A percentile compares a stretch with the other conserved stretches of the same genome.
phyloP scores from a whole-genome alignment of 2,797 vertebrate species.

The Pseudomugil tenellus region DNA sequence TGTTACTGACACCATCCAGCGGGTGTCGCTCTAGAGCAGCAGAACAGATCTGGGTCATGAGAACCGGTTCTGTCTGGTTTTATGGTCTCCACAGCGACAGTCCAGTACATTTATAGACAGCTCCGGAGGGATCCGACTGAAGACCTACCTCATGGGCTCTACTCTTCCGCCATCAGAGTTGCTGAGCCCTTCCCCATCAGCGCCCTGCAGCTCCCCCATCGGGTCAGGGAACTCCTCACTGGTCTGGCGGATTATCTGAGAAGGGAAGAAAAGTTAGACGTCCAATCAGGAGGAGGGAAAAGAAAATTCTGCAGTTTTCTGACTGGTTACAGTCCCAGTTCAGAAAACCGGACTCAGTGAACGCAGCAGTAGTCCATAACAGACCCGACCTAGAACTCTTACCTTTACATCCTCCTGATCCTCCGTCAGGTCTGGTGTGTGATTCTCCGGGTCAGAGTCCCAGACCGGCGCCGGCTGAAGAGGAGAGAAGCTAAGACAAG shows the following conservation, averaged over 20 bases:
- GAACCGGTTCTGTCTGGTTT: too few species aligned
- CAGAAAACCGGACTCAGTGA: too few species aligned
- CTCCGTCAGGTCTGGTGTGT: constrained; percentile 19
- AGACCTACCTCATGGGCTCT: constrained; percentile 71
- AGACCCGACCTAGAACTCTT: constrained; percentile 11
- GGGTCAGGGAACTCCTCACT: constrained; percentile 7
- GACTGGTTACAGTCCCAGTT: too few species aligned
- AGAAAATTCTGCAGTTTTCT: too few species aligned
- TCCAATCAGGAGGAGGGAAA: too few species aligned
- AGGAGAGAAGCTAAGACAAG: constrained; percentile 77
- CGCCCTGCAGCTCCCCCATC: constrained; percentile 4
- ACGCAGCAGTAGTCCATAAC: too few species aligned
- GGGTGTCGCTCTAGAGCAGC: too few species aligned
- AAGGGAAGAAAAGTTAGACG: neutral
- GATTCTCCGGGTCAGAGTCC: constrained; percentile 44
- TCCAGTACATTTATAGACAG: constrained; percentile 70
- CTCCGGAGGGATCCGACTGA: constrained; percentile 63
- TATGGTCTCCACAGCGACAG: neutral
- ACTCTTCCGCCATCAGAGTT: constrained; percentile 50
- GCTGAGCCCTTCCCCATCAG: neutral
- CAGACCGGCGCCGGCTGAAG: constrained; percentile 79
- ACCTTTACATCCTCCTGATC: constrained; percentile 39
- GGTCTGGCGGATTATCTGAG: constrained; percentile 21
- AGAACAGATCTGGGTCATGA: too few species aligned
- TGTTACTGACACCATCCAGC: too few species aligned